A percentile compares a stretch with the other conserved stretches of the same genome.
phyloP scores from a whole-genome alignment of 2,888 invertebrate genomes.

The Trachelus tabidus region DNA sequence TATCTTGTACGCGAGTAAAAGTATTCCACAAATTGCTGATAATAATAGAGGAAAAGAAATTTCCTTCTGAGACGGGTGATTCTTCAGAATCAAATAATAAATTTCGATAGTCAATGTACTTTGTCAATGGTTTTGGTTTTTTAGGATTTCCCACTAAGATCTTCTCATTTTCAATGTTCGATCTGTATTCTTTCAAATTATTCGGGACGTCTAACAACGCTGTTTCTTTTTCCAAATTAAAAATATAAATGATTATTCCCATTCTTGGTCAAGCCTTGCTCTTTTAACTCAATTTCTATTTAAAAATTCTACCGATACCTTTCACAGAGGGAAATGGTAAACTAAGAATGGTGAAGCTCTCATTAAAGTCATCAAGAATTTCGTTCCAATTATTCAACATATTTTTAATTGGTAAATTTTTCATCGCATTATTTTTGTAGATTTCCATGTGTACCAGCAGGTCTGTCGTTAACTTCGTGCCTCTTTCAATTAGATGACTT shows the following conservation, averaged over 20 bases:
- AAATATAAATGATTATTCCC: neutral
- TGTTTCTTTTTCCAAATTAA: neutral
- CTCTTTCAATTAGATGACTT: neutral
- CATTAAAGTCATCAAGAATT: neutral
- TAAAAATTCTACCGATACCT: neutral
- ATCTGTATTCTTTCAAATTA: neutral
- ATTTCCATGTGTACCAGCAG: neutral
- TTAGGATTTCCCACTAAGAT: conserved; percentile 5
- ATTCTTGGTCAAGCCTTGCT: neutral
- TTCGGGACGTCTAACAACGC: neutral
- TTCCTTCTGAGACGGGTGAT: neutral
- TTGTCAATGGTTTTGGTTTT: conserved; percentile 7
- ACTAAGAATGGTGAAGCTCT: conserved; percentile 14
- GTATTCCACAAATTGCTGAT: conserved; percentile 18
- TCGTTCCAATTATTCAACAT: neutral
- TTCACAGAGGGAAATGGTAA: conserved; percentile 16
- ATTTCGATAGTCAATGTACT: conserved; percentile 17
- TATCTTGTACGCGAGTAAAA: conserved; percentile 12
- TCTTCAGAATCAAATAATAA: conserved; percentile 13
- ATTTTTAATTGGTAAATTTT: neutral
- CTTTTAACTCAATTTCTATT: neutral
- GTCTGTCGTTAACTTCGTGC: conserved; percentile 13
- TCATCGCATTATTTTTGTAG: neutral
- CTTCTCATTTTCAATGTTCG: neutral
- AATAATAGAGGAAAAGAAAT: conserved; percentile 14